Evolutionary conservation across 2,888 invertebrate genomes (phyloP).

Genomic region (Enchytraeus crypticus): DNA sequence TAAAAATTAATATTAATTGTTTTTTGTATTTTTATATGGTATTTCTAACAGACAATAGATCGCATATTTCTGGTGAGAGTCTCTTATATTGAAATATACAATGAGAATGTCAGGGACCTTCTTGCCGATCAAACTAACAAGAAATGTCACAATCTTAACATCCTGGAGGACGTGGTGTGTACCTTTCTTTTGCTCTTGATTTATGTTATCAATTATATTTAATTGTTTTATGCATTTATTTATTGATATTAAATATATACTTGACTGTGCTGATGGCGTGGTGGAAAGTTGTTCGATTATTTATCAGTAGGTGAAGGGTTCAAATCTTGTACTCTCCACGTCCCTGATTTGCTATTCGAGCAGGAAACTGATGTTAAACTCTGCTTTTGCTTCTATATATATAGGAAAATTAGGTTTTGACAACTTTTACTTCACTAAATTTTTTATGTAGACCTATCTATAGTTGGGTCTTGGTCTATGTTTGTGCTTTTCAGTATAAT

Average conservation of each 20-base stretch:
- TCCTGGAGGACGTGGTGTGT: background rate
- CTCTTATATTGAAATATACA: constrained; percentile 94
- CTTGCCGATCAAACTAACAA: constrained; percentile 46
- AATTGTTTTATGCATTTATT: background rate
- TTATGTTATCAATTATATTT: background rate
- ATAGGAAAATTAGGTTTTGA: too few species aligned
- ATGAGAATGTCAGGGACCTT: constrained; percentile 76
- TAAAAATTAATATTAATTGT: background rate
- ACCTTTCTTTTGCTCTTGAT: background rate
- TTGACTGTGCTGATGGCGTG: too few species aligned
- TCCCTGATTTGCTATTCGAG: too few species aligned
- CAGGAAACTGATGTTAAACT: too few species aligned
- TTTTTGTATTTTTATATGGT: constrained; percentile 36
- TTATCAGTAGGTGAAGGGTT: too few species aligned
- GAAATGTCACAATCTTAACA: background rate
- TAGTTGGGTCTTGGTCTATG: too few species aligned
- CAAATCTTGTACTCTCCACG: too few species aligned
- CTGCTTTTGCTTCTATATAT: too few species aligned
- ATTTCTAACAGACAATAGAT: constrained; percentile 52
- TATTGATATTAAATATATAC: too few species aligned
- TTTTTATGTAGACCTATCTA: too few species aligned
- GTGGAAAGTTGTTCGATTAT: too few species aligned
- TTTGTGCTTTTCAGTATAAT: background rate
- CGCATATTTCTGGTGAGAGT: constrained; percentile 72
- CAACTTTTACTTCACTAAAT: too few species aligned